These are phyloP conservation scores for Cataglyphis albicans DNA, from an alignment of 2,888 invertebrate genomes.

Conservation along the genomic window DNA sequence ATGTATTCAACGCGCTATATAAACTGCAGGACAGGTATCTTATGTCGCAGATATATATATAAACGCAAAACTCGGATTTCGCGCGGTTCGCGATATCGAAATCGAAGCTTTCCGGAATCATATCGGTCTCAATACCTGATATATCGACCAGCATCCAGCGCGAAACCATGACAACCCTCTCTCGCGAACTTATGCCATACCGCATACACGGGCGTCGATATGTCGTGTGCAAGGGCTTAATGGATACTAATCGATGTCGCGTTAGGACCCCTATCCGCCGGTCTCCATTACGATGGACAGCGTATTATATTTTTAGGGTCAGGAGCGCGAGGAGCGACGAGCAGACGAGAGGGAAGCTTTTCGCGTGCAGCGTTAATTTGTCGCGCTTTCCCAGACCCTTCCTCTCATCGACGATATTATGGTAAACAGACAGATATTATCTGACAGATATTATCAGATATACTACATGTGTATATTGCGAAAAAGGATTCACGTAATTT, in stretches of 20 bases:
- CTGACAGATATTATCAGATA: background rate
- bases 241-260: slow-evolving; percentile 59
- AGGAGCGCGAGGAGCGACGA: background rate
- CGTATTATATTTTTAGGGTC: slow-evolving; percentile 49
- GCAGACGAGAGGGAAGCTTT: slow-evolving; percentile 26
- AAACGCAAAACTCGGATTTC: background rate
- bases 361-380: slow-evolving; percentile 40
- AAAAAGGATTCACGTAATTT: slow-evolving; percentile 53
- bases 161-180: slow-evolving; percentile 55
- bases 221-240: slow-evolving; percentile 49
- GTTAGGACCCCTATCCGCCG: slow-evolving; percentile 35
- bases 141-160: slow-evolving; percentile 39
- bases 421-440: background rate
- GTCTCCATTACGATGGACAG: slow-evolving; percentile 40
- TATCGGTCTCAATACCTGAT: slow-evolving; percentile 36
- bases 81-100: background rate
- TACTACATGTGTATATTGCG: background rate
- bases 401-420: background rate
- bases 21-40: background rate
- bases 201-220: slow-evolving; percentile 40
- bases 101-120: slow-evolving; percentile 26
- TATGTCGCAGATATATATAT: background rate
- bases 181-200: slow-evolving; percentile 34
- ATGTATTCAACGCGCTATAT: background rate
- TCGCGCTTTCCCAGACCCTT: slow-evolving; percentile 27